phyloP scores from a whole-genome alignment of 2,797 vertebrate species.

The Kryptopterus vitreolus region DNA sequence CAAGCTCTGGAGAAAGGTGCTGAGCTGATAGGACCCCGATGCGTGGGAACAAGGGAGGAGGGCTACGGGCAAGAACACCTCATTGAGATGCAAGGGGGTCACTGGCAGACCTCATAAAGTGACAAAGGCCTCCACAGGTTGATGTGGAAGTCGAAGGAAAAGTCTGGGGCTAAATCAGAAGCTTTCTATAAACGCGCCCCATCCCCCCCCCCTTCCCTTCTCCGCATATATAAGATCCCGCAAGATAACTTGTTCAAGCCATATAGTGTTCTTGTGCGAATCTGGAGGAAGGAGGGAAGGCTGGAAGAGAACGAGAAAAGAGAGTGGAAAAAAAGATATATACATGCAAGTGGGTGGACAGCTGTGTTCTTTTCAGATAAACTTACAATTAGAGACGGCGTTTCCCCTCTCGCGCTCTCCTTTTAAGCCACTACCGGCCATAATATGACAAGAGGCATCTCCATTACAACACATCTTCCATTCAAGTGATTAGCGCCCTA shows the following conservation, averaged over 20 bases:
- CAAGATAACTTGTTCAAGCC: no score
- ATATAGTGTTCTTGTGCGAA: no score
- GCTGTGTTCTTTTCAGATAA: conserved; percentile 46
- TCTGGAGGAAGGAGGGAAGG: background rate
- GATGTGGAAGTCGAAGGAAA: conserved; percentile 47
- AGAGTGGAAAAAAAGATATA: conserved; percentile 34
- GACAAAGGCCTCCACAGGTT: conserved; percentile 57
- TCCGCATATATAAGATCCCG: background rate
- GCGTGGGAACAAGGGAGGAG: conserved; percentile 66
- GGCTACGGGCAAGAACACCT: conserved; percentile 43
- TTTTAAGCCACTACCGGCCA: conserved; percentile 42
- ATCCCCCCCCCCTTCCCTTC: no score
- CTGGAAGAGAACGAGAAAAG: conserved; percentile 1
- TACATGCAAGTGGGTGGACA: conserved; percentile 48
- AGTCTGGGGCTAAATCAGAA: conserved; percentile 35
- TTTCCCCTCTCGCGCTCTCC: conserved; percentile 22
- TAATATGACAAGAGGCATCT: conserved; percentile 46
- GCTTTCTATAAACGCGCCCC: background rate
- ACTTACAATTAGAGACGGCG: conserved; percentile 43
- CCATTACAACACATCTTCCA: conserved; percentile 36
- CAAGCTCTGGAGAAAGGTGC: conserved; percentile 62
- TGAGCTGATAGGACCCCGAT: conserved; percentile 52
- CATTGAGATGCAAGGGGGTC: conserved; percentile 62
- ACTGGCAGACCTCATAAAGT: conserved; percentile 55
- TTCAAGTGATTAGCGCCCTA: conserved; percentile 45